Evolutionary conservation across 2,113 vertebrate species (phyloP).

Genomic region (Lethenteron reissneri): DNA sequence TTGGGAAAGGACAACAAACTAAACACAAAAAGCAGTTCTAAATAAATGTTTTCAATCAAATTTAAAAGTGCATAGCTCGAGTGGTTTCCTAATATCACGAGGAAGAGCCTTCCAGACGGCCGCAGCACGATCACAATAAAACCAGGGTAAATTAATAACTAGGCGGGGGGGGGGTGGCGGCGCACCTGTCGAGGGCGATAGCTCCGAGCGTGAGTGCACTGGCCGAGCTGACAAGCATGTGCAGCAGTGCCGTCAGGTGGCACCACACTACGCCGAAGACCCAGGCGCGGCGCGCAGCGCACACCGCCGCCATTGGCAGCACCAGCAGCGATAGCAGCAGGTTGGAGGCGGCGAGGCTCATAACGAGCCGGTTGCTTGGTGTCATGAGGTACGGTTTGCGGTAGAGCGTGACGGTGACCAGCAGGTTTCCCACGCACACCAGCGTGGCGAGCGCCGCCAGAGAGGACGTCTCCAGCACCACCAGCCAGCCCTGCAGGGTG

Average conservation of each 20-base stretch:
- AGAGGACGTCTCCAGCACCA: slow-evolving; percentile 32
- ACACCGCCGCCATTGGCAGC: slow-evolving; percentile 68
- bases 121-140: too few species aligned
- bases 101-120: too few species aligned
- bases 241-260: slow-evolving; percentile 81
- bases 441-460: slow-evolving; percentile 57
- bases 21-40: too few species aligned
- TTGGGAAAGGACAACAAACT: too few species aligned
- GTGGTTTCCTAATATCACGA: too few species aligned
- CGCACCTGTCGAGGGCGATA: slow-evolving; percentile 82
- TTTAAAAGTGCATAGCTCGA: too few species aligned
- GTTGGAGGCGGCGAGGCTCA: slow-evolving; percentile 90
- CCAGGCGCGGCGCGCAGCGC: slow-evolving; percentile 62
- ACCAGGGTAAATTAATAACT: neutral
- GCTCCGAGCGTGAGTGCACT: slow-evolving; percentile 90
- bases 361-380: slow-evolving; percentile 92
- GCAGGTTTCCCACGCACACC: slow-evolving; percentile 67
- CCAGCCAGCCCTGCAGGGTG: too few species aligned
- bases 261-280: slow-evolving; percentile 94
- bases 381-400: slow-evolving; percentile 80
- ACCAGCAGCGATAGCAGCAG: slow-evolving; percentile 65
- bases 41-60: too few species aligned
- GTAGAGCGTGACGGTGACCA: slow-evolving; percentile 65
- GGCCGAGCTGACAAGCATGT: slow-evolving; percentile 85
- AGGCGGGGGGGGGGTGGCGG: neutral